These are phyloP conservation scores for Pachydiplax longipennis DNA, from an alignment of 2,888 invertebrate species.

Conservation along the genomic window DNA sequence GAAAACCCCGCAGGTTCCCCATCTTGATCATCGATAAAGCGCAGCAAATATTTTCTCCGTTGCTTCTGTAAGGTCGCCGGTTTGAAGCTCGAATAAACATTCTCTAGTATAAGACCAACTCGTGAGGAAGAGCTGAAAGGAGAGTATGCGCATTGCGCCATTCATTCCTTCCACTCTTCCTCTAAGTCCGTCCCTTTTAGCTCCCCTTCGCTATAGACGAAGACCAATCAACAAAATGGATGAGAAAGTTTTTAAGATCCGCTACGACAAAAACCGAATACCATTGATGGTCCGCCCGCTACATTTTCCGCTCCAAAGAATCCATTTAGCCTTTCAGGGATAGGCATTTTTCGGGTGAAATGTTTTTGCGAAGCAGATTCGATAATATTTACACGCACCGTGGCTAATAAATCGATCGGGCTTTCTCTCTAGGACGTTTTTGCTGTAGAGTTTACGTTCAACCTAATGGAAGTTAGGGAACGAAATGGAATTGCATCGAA, in stretches of 20 bases:
- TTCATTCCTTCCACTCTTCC: background rate
- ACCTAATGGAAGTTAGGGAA: too few relatives aligned
- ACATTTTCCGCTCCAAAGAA: too few relatives aligned
- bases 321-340: too few relatives aligned
- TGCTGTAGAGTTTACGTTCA: too few relatives aligned
- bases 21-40: background rate
- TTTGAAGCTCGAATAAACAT: background rate
- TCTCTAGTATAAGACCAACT: background rate
- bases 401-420: too few relatives aligned
- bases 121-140: background rate
- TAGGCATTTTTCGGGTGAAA: too few relatives aligned
- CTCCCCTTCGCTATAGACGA: background rate
- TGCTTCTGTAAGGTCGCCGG: background rate
- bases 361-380: too few relatives aligned
- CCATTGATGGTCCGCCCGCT: background rate
- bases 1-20: too few relatives aligned
- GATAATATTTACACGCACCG: too few relatives aligned
- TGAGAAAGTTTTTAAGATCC: background rate
- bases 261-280: background rate
- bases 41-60: background rate
- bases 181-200: background rate
- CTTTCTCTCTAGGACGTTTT: too few relatives aligned
- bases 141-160: background rate
- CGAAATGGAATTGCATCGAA: too few relatives aligned
- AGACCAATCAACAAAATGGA: background rate